phyloP scores from a whole-genome alignment of 2,113 vertebrate genomes.

The Danionella cerebrum region DNA sequence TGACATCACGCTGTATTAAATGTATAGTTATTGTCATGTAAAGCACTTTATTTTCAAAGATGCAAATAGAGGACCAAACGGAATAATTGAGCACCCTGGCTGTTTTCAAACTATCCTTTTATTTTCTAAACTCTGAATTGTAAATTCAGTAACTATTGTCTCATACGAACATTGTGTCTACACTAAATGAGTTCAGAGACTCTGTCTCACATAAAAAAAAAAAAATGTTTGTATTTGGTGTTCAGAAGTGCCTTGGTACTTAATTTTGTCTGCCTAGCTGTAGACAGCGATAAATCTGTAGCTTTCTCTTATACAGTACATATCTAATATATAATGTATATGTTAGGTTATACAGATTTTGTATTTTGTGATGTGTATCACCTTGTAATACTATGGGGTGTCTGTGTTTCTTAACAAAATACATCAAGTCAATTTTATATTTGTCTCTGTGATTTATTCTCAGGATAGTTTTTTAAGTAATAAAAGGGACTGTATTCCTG shows the following conservation, averaged over 20 bases:
- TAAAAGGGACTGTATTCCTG: background rate
- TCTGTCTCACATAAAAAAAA: background rate
- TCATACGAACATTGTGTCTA: constrained; percentile 13
- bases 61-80: constrained; percentile 21
- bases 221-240: constrained; percentile 25
- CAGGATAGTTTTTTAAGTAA: constrained; percentile 10
- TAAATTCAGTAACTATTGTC: background rate
- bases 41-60: constrained; percentile 38
- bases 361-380: constrained; percentile 15
- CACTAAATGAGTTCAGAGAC: background rate
- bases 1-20: constrained; percentile 1
- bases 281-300: constrained; percentile 19
- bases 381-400: background rate
- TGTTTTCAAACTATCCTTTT: background rate
- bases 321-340: background rate
- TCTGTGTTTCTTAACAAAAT: constrained; percentile 4
- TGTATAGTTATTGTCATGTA: constrained; percentile 7
- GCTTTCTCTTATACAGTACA: constrained; percentile 7
- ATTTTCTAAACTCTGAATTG: background rate
- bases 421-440: constrained; percentile 2
- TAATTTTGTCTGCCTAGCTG: constrained; percentile 9
- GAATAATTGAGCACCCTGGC: background rate
- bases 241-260: constrained; percentile 35
- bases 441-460: background rate
- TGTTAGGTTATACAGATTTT: constrained; percentile 11